A percentile compares a stretch with the other conserved stretches of the same genome.
phyloP scores from a whole-genome alignment of 23 tunicate genomes.

The Trididemnum miniatum region DNA sequence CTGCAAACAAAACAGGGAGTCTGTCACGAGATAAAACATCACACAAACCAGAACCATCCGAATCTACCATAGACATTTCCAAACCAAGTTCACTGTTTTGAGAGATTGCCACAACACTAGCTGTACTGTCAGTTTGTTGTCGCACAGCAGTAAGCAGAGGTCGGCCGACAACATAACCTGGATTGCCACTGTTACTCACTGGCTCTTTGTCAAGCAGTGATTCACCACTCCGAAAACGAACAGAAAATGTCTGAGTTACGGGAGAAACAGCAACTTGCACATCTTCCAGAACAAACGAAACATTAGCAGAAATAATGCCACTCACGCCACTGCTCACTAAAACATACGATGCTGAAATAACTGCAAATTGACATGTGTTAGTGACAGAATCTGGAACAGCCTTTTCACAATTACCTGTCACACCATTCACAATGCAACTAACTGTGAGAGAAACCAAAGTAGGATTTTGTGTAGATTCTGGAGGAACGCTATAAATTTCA shows the following conservation, averaged over 20 bases:
- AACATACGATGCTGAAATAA: conserved; percentile 28
- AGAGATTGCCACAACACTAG: not conserved
- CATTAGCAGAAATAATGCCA: conserved; percentile 41
- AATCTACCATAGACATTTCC: conserved; percentile 7
- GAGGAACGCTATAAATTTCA: conserved; percentile 36
- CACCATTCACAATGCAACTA: not conserved
- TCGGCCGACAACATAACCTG: conserved; percentile 67
- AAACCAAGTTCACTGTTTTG: conserved; percentile 7
- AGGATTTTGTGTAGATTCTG: not conserved
- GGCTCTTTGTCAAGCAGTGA: not conserved
- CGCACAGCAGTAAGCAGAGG: conserved; percentile 47
- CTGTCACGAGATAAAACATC: not conserved
- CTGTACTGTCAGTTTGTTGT: not conserved
- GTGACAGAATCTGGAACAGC: not conserved
- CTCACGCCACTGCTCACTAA: not conserved
- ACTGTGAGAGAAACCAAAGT: not conserved
- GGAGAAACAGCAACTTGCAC: conserved; percentile 15
- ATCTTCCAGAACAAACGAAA: not conserved
- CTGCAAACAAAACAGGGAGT: conserved; percentile 3
- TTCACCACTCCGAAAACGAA: not conserved
- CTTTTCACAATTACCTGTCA: not conserved
- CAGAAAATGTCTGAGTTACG: conserved; percentile 23
- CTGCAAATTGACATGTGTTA: conserved; percentile 9
- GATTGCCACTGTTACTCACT: conserved; percentile 59
- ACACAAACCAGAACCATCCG: conserved; percentile 4